Evolutionary conservation across 2,113 vertebrate species (phyloP), one percentile per base, ranked within the genome.

Genomic region (Sitta europaea): DNA sequence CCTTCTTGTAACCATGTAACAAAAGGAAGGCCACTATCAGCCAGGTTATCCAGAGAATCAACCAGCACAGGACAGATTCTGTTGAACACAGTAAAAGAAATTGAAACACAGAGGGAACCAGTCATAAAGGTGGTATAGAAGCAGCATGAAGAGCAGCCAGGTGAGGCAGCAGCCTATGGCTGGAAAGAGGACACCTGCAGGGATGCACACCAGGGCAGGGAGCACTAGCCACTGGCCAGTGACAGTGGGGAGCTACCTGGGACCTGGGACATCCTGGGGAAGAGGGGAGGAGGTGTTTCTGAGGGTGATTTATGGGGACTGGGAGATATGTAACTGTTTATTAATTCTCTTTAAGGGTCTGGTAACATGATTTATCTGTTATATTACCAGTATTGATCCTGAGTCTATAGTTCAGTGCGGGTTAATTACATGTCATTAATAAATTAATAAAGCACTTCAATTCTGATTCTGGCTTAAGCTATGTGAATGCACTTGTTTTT

Each of bases 191-290:
- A 17, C 14, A 16, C 2, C 4, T 9, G 1, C 4, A 38, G 25
- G 16, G 31, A 23, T 18, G 9, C 19, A 29, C 10, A 2, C 4
- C 6, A 11, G 12, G 16, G 25, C 24, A 5, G 17, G 14, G 10
- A 59, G 17, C 8, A 1, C n/a, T 29, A 72, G 12, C 8, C 29
- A 38, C n/a, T 6, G 38, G 9, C 19, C n/a, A 47, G 53, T 5
- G 40, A 27, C 13, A 31, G 7, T 1, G 2, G 20, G 45, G 27
- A 36, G 10, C 6, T 51, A 1, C 31, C 6, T 35, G 57, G 3
- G 27, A 31, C 2, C 2, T 24, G 14, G 3, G 8, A 1, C 0
- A 0, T 14, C 16, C 12, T 2, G 7, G 6, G 14, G 20, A 76
- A 42, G 14, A 6, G 12, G 11, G 25, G 10, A 5, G 7, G 14